A percentile compares a stretch with the other conserved stretches of the same genome.
These are phyloP conservation scores for Trichonephila clavata DNA, from an alignment of 1,140 invertebrate species.

Conservation along the genomic window DNA sequence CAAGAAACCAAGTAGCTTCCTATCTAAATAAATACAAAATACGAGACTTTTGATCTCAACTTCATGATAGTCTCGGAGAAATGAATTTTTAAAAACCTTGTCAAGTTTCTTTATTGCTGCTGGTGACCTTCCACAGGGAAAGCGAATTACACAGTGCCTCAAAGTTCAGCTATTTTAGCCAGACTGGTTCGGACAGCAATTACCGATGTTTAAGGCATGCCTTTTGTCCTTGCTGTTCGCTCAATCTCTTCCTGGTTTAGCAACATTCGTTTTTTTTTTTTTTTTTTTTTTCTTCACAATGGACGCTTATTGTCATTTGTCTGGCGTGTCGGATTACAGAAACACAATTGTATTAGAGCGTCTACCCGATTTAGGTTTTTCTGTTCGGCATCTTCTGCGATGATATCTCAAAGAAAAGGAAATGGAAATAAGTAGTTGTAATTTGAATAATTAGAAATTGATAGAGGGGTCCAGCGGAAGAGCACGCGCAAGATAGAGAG, in stretches of 20 bases:
- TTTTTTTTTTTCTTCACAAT: neutral
- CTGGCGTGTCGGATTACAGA: neutral
- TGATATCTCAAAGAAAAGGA: too few species aligned
- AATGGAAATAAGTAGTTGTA: too few species aligned
- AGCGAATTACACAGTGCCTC: neutral
- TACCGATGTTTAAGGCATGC: neutral
- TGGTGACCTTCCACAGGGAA: neutral
- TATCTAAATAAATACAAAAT: neutral
- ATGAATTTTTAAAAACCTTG: neutral
- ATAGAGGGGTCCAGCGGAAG: too few species aligned
- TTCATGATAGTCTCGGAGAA: neutral
- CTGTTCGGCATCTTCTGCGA: too few species aligned
- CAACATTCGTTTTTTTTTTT: neutral
- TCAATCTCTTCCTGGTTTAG: neutral
- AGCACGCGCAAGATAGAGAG: too few species aligned
- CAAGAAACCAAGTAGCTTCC: too few species aligned
- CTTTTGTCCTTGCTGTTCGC: neutral
- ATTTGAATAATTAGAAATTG: too few species aligned
- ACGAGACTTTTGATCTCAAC: neutral
- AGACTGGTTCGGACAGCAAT: neutral
- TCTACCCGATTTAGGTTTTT: too few species aligned
- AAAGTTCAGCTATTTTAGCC: neutral
- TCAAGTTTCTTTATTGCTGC: neutral
- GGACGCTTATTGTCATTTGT: neutral
- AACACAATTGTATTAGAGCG: too few species aligned